phyloP scores from a whole-genome alignment of 2,888 invertebrate genomes.

The Gnatocerus cornutus region DNA sequence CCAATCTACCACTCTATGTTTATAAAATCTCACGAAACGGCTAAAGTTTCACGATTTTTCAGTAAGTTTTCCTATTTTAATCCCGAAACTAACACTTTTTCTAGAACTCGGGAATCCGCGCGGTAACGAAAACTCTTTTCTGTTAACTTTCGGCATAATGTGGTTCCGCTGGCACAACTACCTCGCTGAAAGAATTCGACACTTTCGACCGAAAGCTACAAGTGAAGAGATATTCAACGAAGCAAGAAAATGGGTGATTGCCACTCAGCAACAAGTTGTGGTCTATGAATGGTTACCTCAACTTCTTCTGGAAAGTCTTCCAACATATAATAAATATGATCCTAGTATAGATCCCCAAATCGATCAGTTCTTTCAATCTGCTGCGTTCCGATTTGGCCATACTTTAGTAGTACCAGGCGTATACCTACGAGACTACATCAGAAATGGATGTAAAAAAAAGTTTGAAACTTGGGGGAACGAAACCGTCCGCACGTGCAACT shows the following conservation, averaged over 20 bases:
- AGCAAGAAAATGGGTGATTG: conserved; percentile 75
- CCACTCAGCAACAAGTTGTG: conserved; percentile 73
- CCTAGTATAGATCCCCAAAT: conserved; percentile 75
- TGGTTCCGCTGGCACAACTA: conserved; percentile 75
- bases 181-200: conserved; percentile 68
- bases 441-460: conserved; percentile 65
- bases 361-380: conserved; percentile 76
- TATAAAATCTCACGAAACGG: conserved; percentile 67
- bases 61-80: conserved; percentile 68
- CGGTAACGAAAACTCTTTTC: conserved; percentile 74
- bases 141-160: conserved; percentile 73
- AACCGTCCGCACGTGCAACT: conserved; percentile 73
- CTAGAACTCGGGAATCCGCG: conserved; percentile 73
- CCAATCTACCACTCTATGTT: conserved; percentile 71
- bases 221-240: conserved; percentile 74
- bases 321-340: conserved; percentile 70
- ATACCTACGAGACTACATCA: conserved; percentile 70
- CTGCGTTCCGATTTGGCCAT: conserved; percentile 77
- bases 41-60: conserved; percentile 73
- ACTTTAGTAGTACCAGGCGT: conserved; percentile 76
- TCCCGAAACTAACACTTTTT: conserved; percentile 5
- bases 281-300: conserved; percentile 72
- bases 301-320: conserved; percentile 66
- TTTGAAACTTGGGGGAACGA: conserved; percentile 59
- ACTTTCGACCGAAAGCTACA: conserved; percentile 65